phyloP scores from a whole-genome alignment of 2,113 vertebrate species.

The Gobiocypris rarus region DNA sequence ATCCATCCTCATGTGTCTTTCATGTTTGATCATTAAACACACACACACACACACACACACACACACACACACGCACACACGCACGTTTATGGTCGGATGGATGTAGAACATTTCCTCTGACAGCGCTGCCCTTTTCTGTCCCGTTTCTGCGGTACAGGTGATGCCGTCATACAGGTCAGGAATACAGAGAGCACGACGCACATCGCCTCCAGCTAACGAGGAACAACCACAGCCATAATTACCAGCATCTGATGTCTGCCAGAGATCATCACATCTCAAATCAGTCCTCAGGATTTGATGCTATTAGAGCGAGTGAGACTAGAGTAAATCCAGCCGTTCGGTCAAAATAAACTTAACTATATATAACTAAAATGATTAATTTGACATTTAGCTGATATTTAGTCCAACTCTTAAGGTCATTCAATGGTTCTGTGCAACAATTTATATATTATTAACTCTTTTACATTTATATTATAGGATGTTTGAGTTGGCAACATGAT shows the following conservation, averaged over 20 bases:
- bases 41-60: no score
- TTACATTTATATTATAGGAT: no score
- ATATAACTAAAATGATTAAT: background rate
- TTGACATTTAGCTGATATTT: background rate
- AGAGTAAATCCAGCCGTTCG: background rate
- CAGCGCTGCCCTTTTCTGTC: conserved; percentile 9
- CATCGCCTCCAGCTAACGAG: background rate
- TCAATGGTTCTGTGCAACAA: background rate
- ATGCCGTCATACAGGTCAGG: conserved; percentile 18
- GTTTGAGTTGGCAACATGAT: no score
- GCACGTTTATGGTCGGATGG: background rate
- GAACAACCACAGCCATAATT: background rate
- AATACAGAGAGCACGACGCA: background rate
- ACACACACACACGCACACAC: no score
- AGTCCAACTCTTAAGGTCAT: background rate
- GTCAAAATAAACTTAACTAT: background rate
- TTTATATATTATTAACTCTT: no score
- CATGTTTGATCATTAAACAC: background rate
- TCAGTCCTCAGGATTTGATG: background rate
- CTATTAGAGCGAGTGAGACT: background rate
- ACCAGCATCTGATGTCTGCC: background rate
- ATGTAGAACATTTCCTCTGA: background rate
- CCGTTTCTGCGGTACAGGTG: background rate
- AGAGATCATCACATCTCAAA: background rate
- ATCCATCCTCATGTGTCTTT: background rate